A percentile compares a stretch with the other conserved stretches of the same genome.
phyloP scores from a whole-genome alignment of 35 echinoderm and acorn worm species.

The Eucidaris tribuloides region DNA sequence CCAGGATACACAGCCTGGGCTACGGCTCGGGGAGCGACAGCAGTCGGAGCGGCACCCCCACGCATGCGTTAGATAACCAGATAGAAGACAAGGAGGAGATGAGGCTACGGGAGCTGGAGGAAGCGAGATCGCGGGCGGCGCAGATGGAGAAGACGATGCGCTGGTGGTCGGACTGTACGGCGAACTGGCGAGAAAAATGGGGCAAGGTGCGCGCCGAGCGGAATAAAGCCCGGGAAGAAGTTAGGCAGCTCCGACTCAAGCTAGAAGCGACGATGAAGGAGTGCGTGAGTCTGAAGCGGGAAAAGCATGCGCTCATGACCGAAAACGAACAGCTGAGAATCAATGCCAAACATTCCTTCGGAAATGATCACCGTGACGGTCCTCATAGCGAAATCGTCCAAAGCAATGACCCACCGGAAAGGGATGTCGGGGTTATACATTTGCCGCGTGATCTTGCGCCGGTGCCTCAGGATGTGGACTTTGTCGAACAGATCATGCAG shows the following conservation, averaged over 20 bases:
- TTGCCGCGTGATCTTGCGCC: background rate
- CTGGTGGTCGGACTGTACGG: constrained; percentile 98
- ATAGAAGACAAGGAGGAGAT: constrained; percentile 82
- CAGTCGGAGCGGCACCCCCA: background rate
- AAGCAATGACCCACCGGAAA: constrained; percentile 38
- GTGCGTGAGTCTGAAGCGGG: constrained; percentile 72
- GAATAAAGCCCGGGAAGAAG: constrained; percentile 87
- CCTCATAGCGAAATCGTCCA: constrained; percentile 1
- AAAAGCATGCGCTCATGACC: constrained; percentile 58
- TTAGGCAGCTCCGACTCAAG: constrained; percentile 76
- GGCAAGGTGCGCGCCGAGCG: constrained; percentile 88
- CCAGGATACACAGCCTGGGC: constrained; percentile 37
- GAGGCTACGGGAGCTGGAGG: constrained; percentile 74
- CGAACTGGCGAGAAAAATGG: constrained; percentile 97
- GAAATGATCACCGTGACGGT: background rate
- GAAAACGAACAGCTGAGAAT: constrained; percentile 76
- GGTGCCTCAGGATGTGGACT: background rate
- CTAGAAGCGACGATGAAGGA: constrained; percentile 89
- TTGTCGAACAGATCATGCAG: constrained; percentile 1
- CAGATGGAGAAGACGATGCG: constrained; percentile 99
- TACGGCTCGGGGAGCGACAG: constrained; percentile 7
- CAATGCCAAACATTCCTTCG: constrained; percentile 30
- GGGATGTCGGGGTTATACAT: constrained; percentile 27
- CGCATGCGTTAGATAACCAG: constrained; percentile 53
- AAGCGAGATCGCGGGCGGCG: constrained; percentile 77